Conservation (phyloP, 2,888 invertebrate genomes). For the Drosophila demipolita region DNA sequence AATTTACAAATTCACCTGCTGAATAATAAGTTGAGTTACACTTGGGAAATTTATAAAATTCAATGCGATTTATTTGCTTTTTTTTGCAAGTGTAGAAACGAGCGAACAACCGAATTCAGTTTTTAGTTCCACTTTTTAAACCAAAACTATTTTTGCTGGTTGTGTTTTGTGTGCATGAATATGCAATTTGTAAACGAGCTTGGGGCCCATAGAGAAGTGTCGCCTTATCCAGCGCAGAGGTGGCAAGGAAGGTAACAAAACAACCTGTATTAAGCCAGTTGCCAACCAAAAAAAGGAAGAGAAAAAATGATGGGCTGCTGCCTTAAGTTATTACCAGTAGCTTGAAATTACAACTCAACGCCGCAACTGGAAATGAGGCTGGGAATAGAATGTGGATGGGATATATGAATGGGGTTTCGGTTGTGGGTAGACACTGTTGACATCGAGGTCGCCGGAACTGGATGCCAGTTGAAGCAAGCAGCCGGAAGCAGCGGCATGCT, state of each 20-base stretch:
- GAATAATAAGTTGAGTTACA: neutral
- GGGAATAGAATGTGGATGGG: neutral
- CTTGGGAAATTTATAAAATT: neutral
- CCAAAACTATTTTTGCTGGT: slow-evolving; percentile 17
- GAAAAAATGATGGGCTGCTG: slow-evolving; percentile 20
- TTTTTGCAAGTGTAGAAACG: slow-evolving; percentile 16
- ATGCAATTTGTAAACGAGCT: slow-evolving; percentile 64
- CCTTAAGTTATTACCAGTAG: slow-evolving; percentile 52
- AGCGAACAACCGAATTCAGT: slow-evolving; percentile 15
- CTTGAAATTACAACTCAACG: slow-evolving; percentile 49
- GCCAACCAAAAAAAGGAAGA: neutral
- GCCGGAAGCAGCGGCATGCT: slow-evolving; percentile 57
- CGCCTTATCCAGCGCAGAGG: slow-evolving; percentile 21
- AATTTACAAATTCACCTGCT: neutral
- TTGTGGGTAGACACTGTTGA: slow-evolving; percentile 34
- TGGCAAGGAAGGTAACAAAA: slow-evolving; percentile 24
- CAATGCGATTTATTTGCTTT: neutral
- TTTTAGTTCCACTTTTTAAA: slow-evolving; percentile 48
- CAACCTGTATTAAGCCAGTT: slow-evolving; percentile 24
- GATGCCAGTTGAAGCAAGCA: slow-evolving; percentile 39
- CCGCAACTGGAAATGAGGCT: slow-evolving; percentile 19
- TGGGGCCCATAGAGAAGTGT: slow-evolving; percentile 28
- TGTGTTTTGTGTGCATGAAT: slow-evolving; percentile 61
- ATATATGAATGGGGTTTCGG: neutral
- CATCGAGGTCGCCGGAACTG: slow-evolving; percentile 62